These are phyloP conservation scores for Bovichtus variegatus DNA, from an alignment of 2,797 vertebrate species.

Conservation along the genomic window DNA sequence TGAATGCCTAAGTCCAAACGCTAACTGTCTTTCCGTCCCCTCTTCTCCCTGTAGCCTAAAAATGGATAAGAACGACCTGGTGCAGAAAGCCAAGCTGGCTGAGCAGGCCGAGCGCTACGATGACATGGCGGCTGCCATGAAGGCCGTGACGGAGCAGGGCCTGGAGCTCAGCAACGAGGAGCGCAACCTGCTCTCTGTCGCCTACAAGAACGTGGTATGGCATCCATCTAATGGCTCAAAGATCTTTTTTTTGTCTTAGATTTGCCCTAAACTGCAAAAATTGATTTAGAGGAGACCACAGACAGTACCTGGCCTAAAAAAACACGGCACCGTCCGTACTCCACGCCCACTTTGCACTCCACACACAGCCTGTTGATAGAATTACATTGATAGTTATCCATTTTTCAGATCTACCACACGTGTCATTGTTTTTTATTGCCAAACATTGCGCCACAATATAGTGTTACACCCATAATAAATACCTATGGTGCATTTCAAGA, in stretches of 20 bases:
- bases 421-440: background rate
- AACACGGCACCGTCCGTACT: no score
- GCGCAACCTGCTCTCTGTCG: slow-evolving; percentile 97
- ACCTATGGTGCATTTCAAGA: background rate
- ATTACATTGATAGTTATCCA: background rate
- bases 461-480: background rate
- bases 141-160: slow-evolving; percentile 92
- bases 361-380: background rate
- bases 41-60: slow-evolving; percentile 60
- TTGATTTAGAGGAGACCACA: no score
- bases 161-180: slow-evolving; percentile 95
- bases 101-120: slow-evolving; percentile 99
- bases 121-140: slow-evolving; percentile 98
- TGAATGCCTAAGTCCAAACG: background rate
- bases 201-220: slow-evolving; percentile 98
- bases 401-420: background rate
- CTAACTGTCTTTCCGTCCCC: slow-evolving; percentile 10
- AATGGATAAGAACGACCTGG: slow-evolving; percentile 93
- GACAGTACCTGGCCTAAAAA: no score
- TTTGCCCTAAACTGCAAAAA: no score
- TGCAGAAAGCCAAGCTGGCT: slow-evolving; percentile 97
- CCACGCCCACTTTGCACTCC: no score
- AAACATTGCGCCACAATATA: background rate
- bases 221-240: background rate
- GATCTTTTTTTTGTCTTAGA: no score